Evolutionary conservation across 2,888 invertebrate genomes (phyloP).

Genomic region (Acleris cristana): DNA sequence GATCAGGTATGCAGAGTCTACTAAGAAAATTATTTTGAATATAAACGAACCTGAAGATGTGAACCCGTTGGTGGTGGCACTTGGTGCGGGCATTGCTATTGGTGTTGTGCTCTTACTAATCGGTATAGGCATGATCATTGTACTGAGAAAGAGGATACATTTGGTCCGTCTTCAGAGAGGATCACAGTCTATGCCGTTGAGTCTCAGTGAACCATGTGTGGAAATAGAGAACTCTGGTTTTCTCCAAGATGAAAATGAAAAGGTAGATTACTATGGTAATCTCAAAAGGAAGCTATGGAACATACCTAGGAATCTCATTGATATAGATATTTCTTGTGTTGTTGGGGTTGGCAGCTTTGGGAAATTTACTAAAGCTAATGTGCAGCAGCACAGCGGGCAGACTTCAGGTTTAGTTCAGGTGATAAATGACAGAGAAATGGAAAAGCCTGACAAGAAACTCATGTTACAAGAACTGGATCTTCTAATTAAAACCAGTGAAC

Average conservation of each 20-base stretch:
- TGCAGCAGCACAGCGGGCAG: slow-evolving; percentile 84
- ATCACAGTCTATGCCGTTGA: slow-evolving; percentile 85
- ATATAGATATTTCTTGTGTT: slow-evolving; percentile 87
- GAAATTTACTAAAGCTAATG: slow-evolving; percentile 88
- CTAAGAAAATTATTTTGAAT: slow-evolving; percentile 79
- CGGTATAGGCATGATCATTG: slow-evolving; percentile 85
- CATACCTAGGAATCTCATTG: slow-evolving; percentile 88
- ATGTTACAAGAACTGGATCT: slow-evolving; percentile 89
- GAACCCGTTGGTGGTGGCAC: slow-evolving; percentile 77
- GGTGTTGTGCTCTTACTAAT: slow-evolving; percentile 87
- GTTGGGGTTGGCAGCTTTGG: slow-evolving; percentile 91
- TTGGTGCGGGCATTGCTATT: slow-evolving; percentile 87
- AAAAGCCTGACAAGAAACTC: slow-evolving; percentile 77
- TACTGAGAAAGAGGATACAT: slow-evolving; percentile 77
- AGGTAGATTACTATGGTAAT: slow-evolving; percentile 88
- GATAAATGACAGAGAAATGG: slow-evolving; percentile 83
- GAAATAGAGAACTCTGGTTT: slow-evolving; percentile 93
- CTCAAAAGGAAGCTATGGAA: slow-evolving; percentile 90
- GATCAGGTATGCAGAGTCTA: slow-evolving; percentile 85
- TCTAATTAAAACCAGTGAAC: slow-evolving; percentile 87
- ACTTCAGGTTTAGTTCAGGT: slow-evolving; percentile 86
- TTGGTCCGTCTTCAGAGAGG: slow-evolving; percentile 76
- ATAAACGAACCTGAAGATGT: slow-evolving; percentile 77
- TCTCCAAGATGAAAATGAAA: slow-evolving; percentile 88
- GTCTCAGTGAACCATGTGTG: slow-evolving; percentile 90